These are phyloP conservation scores for Hippocampus kuda DNA, from an alignment of 2,797 vertebrate species.

Conservation along the genomic window DNA sequence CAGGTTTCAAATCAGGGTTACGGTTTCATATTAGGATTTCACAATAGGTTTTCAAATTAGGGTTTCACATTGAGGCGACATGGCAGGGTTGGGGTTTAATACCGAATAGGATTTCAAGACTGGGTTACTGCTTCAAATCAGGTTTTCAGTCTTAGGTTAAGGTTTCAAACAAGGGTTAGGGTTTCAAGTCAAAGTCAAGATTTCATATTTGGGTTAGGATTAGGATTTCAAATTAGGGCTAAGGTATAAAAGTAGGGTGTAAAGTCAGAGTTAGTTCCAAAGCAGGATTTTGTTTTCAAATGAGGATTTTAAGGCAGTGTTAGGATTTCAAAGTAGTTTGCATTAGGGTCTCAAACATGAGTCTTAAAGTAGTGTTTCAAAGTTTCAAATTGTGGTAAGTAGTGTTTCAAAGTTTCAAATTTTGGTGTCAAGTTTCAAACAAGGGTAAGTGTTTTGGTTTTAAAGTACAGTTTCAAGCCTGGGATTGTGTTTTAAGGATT, in stretches of 20 bases:
- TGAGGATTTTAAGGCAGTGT: too few species aligned
- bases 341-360: neutral
- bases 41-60: neutral
- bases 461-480: neutral
- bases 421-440: neutral
- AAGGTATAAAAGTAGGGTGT: too few species aligned
- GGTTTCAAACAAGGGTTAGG: neutral
- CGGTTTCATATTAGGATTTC: too few species aligned
- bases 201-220: neutral
- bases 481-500: neutral
- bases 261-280: too few species aligned
- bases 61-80: neutral
- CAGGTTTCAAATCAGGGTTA: neutral
- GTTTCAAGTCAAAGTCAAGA: neutral
- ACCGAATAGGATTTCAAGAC: too few species aligned
- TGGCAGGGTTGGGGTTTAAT: too few species aligned
- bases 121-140: too few species aligned
- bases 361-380: neutral
- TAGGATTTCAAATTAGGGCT: neutral
- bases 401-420: neutral
- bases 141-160: neutral
- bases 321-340: too few species aligned
- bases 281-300: too few species aligned
- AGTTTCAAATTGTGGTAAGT: neutral
- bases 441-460: neutral